Percentiles rank a stretch among this genome's conserved stretches.
Evolutionary conservation across 2,888 invertebrate genomes (phyloP).

Genomic region (Ichneumoninae sp.): DNA sequence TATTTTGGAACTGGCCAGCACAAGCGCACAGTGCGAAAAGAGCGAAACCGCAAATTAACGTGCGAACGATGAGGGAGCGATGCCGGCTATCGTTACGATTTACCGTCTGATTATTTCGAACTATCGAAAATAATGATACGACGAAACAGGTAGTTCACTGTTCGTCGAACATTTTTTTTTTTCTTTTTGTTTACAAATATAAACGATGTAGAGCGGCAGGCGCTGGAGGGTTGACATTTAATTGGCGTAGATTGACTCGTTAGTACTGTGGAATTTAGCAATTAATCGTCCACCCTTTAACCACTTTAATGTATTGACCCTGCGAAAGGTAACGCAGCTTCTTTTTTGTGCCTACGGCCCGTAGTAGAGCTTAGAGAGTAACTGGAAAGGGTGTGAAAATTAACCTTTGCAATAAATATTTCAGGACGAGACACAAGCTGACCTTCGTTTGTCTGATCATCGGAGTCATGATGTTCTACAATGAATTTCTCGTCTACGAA

Average conservation of each 20-base stretch:
- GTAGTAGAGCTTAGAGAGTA: not conserved
- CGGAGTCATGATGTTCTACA: conserved; percentile 83
- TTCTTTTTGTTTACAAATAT: not conserved
- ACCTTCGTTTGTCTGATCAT: conserved; percentile 71
- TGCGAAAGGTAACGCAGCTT: not conserved
- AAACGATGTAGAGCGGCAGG: not conserved
- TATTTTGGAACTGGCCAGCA: conserved; percentile 21
- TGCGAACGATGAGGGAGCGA: conserved; percentile 41
- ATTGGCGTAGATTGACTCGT: not conserved
- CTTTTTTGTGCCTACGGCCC: not conserved
- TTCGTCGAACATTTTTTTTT: conserved; percentile 21
- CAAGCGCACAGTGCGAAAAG: conserved; percentile 36
- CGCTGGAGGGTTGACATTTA: not conserved
- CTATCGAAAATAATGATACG: conserved; percentile 58
- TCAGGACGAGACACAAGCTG: conserved; percentile 75
- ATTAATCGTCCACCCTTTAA: not conserved
- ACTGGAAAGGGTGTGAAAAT: not conserved
- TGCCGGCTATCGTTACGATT: conserved; percentile 37
- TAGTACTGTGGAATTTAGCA: not conserved
- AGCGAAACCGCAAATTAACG: conserved; percentile 12
- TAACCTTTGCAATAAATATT: conserved; percentile 47
- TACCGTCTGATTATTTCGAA: conserved; percentile 34
- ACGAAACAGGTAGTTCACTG: conserved; percentile 60
- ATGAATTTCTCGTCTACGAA: conserved; percentile 86
- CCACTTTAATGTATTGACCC: not conserved